These are phyloP conservation scores for Poeciliopsis paucimaculata DNA, from an alignment of 2,797 vertebrate species.

Conservation along the genomic window DNA sequence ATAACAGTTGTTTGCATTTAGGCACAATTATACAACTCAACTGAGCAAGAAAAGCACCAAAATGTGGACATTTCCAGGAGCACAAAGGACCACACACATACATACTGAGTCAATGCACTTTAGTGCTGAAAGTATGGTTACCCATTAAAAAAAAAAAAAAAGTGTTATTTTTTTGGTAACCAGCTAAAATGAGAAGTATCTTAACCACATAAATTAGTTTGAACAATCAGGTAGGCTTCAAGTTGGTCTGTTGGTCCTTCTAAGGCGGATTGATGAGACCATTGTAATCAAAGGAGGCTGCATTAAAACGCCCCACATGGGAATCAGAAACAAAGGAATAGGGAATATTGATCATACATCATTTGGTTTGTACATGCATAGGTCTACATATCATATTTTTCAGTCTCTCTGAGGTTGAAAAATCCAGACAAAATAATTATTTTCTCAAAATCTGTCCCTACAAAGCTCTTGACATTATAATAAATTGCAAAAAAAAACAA, in stretches of 20 bases:
- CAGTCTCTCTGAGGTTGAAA: not conserved
- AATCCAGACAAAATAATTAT: not conserved
- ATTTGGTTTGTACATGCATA: not conserved
- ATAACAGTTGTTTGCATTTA: conserved; percentile 75
- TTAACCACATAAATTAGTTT: not conserved
- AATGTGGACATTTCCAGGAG: conserved; percentile 15
- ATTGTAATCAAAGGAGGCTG: not conserved
- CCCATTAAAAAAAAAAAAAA: not conserved
- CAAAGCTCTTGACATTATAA: not conserved
- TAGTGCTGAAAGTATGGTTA: conserved; percentile 2
- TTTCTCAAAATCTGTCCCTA: not conserved
- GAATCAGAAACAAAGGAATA: not conserved
- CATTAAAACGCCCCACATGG: not conserved
- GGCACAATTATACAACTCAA: conserved; percentile 64
- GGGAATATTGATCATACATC: not conserved
- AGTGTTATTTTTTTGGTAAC: conserved; percentile 1
- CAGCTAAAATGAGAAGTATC: not conserved
- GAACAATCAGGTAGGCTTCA: not conserved
- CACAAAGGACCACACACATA: conserved; percentile 32
- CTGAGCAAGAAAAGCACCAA: conserved; percentile 38
- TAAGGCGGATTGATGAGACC: not conserved
- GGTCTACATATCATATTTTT: not conserved
- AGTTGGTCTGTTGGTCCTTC: not conserved
- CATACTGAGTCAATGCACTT: conserved; percentile 5
- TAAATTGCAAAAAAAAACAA: not conserved